Percentiles rank a stretch among this genome's conserved stretches.
Conservation (phyloP, 2,888 invertebrate genomes). For the Lottia gigantea region DNA sequence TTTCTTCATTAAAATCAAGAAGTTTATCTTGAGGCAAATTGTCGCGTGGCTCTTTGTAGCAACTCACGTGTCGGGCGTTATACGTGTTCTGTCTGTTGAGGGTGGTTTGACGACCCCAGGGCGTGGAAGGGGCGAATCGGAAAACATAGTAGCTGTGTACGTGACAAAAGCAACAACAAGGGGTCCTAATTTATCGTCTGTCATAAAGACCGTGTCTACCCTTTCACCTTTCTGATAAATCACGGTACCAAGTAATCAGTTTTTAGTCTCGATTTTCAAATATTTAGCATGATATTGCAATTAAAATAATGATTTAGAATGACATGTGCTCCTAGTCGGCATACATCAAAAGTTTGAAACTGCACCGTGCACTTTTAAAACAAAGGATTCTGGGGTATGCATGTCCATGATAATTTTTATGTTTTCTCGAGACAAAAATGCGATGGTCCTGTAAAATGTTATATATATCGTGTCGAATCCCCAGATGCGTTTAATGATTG, state of each 20-base stretch:
- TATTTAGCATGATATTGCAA: neutral
- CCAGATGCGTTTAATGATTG: too few species aligned
- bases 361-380: too few species aligned
- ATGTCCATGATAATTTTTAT: too few species aligned
- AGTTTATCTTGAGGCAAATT: constrained; percentile 1
- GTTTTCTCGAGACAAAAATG: too few species aligned
- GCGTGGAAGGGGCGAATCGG: constrained; percentile 3
- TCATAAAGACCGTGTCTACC: constrained; percentile 1
- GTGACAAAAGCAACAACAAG: constrained; percentile 5
- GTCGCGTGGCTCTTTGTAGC: constrained; percentile 5
- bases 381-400: too few species aligned
- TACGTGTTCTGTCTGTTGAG: neutral
- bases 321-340: neutral
- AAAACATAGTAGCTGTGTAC: constrained; percentile 8
- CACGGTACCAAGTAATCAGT: constrained; percentile 1
- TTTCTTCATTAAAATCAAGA: constrained; percentile 6
- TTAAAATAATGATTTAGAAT: neutral
- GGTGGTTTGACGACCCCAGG: neutral
- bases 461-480: too few species aligned
- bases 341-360: too few species aligned
- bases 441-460: too few species aligned
- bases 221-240: neutral
- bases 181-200: constrained; percentile 5
- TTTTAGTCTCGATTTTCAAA: neutral
- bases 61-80: neutral